These are phyloP conservation scores for Pandion haliaetus DNA, from an alignment of 2,113 vertebrate species.

Conservation along the genomic window DNA sequence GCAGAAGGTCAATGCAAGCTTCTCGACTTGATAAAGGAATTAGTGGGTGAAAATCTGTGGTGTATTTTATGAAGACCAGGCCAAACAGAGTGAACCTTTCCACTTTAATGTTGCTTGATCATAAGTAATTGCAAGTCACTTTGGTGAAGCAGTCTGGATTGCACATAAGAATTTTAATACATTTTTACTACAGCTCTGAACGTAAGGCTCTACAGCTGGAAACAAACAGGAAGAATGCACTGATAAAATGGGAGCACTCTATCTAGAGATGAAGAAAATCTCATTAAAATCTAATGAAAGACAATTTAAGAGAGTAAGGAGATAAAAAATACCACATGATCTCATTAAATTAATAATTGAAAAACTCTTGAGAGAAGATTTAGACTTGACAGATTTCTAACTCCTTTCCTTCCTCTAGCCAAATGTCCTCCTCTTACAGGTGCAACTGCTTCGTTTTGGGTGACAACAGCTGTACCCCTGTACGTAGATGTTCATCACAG, in stretches of 20 bases:
- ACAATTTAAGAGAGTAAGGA: background rate
- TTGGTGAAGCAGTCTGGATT: background rate
- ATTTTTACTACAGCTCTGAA: background rate
- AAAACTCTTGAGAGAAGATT: background rate
- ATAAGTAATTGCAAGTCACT: background rate
- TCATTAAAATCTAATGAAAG: slow-evolving; percentile 23
- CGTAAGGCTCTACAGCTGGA: background rate
- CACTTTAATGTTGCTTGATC: background rate
- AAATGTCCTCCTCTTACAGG: background rate
- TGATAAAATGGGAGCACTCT: background rate
- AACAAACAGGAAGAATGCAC: background rate
- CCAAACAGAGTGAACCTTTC: background rate
- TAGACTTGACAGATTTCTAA: background rate
- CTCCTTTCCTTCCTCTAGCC: background rate
- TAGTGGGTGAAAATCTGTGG: background rate
- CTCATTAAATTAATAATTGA: background rate
- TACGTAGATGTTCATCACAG: background rate
- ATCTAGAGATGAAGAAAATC: background rate
- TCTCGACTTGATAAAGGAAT: background rate
- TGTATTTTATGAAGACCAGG: background rate
- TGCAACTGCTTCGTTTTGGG: background rate
- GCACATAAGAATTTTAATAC: background rate
- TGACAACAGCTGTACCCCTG: background rate
- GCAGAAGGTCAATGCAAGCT: background rate
- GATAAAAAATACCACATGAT: background rate